phyloP scores from a whole-genome alignment of 2,888 invertebrate species.

The Plusia festucae region DNA sequence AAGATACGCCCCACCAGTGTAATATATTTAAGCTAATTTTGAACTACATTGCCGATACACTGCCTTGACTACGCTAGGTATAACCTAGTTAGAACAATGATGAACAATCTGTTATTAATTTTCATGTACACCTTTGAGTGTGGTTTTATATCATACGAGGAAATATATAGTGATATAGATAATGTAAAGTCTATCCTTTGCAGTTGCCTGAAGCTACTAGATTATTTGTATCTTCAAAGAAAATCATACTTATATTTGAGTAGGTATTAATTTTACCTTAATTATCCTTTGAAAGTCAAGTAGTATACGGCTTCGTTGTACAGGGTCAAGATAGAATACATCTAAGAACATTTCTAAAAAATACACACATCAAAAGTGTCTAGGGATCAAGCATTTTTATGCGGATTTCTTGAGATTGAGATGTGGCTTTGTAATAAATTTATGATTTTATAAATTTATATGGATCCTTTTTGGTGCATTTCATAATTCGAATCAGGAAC shows the following conservation, averaged over 20 bases:
- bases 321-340: slow-evolving; percentile 23
- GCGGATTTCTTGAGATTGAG: too few species aligned
- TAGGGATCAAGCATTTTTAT: too few species aligned
- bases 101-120: background rate
- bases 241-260: slow-evolving; percentile 22
- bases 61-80: background rate
- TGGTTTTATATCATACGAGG: background rate
- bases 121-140: background rate
- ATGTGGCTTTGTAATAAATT: too few species aligned
- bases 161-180: background rate
- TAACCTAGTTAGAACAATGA: background rate
- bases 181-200: background rate
- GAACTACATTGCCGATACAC: background rate
- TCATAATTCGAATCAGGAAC: too few species aligned
- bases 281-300: slow-evolving; percentile 31
- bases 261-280: slow-evolving; percentile 33
- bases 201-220: slow-evolving; percentile 10
- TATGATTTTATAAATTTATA: too few species aligned
- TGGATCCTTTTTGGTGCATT: too few species aligned
- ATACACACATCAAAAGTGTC: too few species aligned
- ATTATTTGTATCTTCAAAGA: slow-evolving; percentile 42
- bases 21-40: too few species aligned
- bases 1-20: too few species aligned
- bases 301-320: slow-evolving; percentile 6
- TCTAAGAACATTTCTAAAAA: too few species aligned